These are phyloP conservation scores for Struthio camelus DNA, from an alignment of 2,113 vertebrate species.

Conservation along the genomic window DNA sequence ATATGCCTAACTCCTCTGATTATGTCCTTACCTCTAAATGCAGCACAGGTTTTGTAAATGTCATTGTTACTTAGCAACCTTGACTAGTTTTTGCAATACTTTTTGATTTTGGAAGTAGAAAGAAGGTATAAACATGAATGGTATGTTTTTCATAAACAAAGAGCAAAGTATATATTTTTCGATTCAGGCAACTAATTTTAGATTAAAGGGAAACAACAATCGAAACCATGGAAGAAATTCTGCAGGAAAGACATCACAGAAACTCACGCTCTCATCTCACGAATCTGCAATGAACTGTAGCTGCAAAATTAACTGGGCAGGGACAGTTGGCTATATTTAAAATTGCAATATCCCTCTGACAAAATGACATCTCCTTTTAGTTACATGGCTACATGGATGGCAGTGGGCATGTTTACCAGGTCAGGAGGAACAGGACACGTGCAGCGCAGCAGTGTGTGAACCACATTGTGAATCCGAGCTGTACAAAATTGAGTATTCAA, in stretches of 20 bases:
- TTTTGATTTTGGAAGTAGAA: neutral
- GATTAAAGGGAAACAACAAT: neutral
- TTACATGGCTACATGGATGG: neutral
- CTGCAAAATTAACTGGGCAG: neutral
- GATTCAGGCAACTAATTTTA: neutral
- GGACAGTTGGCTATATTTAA: neutral
- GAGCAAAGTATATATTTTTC: neutral
- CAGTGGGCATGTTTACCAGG: neutral
- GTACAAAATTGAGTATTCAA: neutral
- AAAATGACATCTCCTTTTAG: neutral
- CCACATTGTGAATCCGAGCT: neutral
- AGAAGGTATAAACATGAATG: neutral
- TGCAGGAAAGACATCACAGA: neutral
- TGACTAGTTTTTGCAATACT: neutral
- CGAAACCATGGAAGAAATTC: neutral
- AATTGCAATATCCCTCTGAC: neutral
- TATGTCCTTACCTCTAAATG: neutral
- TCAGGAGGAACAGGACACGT: neutral
- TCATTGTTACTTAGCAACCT: slow-evolving; percentile 23
- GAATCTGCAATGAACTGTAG: neutral
- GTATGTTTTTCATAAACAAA: neutral
- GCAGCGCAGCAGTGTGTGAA: neutral
- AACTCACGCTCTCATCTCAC: neutral
- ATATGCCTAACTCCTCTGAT: neutral
- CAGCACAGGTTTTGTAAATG: neutral